These are phyloP conservation scores for Varecia variegata DNA, from an alignment of 2,797 vertebrate species.

Conservation along the genomic window DNA sequence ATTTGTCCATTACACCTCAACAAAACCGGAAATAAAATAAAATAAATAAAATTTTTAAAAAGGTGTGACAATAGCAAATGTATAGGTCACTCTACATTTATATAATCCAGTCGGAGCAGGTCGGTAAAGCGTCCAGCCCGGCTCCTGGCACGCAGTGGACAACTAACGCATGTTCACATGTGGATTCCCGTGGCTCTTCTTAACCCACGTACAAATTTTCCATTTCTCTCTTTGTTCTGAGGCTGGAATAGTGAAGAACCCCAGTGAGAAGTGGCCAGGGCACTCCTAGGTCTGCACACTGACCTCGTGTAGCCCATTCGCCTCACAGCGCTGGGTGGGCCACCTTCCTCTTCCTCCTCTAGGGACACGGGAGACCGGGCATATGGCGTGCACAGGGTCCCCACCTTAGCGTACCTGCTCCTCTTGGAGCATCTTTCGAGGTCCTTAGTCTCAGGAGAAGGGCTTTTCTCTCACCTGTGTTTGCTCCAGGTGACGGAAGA, in stretches of 20 bases:
- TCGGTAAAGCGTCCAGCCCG: rapidly evolving
- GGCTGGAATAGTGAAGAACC: neutral
- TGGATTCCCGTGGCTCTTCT: neutral
- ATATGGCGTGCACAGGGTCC: rapidly evolving
- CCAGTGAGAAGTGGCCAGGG: neutral
- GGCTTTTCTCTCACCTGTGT: neutral
- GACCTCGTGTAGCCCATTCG: rapidly evolving
- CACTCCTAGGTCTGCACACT: no score
- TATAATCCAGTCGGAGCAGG: neutral
- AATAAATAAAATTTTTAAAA: neutral
- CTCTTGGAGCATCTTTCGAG: neutral
- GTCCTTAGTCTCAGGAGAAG: neutral
- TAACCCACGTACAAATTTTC: neutral
- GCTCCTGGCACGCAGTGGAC: neutral
- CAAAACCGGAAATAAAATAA: neutral
- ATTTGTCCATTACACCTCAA: neutral
- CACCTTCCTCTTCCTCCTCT: neutral
- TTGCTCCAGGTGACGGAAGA: neutral
- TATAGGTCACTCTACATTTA: no score
- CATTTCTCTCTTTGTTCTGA: neutral
- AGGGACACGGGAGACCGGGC: rapidly evolving
- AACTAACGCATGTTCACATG: rapidly evolving
- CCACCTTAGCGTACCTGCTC: neutral
- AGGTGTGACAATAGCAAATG: neutral
- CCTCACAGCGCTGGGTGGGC: rapidly evolving